A percentile compares a stretch with the other conserved stretches of the same genome.
These are phyloP conservation scores for Dendronephthya gigantea DNA, from an alignment of 64 coral and sea anemone species.

Conservation along the genomic window DNA sequence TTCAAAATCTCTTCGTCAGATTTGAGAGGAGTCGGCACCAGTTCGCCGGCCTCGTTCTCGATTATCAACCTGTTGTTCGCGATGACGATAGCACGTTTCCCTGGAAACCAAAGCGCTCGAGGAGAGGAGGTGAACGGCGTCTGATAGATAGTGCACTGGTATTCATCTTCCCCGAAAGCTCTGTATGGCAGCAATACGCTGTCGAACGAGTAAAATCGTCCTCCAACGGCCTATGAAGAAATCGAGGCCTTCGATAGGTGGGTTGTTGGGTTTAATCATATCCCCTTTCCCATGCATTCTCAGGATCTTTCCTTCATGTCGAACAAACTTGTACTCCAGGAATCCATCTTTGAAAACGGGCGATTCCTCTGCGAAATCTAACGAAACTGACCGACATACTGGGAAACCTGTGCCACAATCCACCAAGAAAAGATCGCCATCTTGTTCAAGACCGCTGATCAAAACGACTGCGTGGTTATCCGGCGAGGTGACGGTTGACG, in stretches of 20 bases:
- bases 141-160: neutral
- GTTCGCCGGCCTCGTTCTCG: neutral
- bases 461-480: neutral
- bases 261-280: neutral
- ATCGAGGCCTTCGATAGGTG: neutral
- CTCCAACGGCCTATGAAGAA: neutral
- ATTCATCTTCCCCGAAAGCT: neutral
- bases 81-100: slow-evolving; percentile 3
- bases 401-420: neutral
- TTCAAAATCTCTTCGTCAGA: neutral
- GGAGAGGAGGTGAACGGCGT: neutral
- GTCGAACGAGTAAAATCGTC: neutral
- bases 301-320: neutral
- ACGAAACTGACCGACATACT: neutral
- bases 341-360: neutral
- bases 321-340: neutral
- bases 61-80: neutral
- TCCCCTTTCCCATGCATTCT: neutral
- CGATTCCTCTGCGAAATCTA: neutral
- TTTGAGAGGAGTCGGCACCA: neutral
- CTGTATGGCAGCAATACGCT: neutral
- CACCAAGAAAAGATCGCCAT: neutral
- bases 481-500: neutral
- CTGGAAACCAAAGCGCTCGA: neutral
- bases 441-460: neutral